These are phyloP conservation scores for Drosophila auraria DNA, from an alignment of 1,140 invertebrate genomes.

Conservation along the genomic window DNA sequence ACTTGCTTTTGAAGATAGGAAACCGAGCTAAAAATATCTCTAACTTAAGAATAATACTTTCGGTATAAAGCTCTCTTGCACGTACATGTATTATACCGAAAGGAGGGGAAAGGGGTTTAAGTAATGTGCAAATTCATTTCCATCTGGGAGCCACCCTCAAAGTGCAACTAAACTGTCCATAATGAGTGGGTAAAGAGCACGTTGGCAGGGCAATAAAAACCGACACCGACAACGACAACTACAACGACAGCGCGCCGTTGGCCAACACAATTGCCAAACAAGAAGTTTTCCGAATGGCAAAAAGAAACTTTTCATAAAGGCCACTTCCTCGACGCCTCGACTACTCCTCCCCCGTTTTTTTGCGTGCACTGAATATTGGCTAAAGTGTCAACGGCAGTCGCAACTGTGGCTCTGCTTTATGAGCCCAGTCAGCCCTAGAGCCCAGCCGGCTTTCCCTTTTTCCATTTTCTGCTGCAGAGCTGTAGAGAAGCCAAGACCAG, in stretches of 20 bases:
- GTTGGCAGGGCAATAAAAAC: conserved; percentile 72
- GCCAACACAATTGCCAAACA: conserved; percentile 55
- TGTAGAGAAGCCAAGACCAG: conserved; percentile 65
- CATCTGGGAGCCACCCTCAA: conserved; percentile 13
- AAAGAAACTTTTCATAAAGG: conserved; percentile 74
- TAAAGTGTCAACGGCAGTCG: conserved; percentile 77
- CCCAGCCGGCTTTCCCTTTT: conserved; percentile 24
- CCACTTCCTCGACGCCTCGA: conserved; percentile 15
- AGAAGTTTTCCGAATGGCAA: conserved; percentile 54
- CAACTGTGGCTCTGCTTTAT: conserved; percentile 74
- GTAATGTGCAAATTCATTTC: conserved; percentile 7
- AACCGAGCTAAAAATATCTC: neutral
- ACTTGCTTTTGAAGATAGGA: neutral
- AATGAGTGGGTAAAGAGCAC: conserved; percentile 75
- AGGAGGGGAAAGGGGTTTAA: neutral
- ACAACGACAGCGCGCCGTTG: conserved; percentile 29
- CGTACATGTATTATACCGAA: neutral
- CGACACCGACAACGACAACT: conserved; percentile 35
- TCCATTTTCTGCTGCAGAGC: conserved; percentile 3
- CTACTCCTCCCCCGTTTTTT: neutral
- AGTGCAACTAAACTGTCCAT: conserved; percentile 64
- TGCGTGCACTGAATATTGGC: conserved; percentile 76
- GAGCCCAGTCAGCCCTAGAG: conserved; percentile 39
- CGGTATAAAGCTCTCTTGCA: no score
- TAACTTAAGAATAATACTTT: no score